Evolutionary conservation across 2,113 vertebrate species (phyloP).

Genomic region (Willisornis vidua): DNA sequence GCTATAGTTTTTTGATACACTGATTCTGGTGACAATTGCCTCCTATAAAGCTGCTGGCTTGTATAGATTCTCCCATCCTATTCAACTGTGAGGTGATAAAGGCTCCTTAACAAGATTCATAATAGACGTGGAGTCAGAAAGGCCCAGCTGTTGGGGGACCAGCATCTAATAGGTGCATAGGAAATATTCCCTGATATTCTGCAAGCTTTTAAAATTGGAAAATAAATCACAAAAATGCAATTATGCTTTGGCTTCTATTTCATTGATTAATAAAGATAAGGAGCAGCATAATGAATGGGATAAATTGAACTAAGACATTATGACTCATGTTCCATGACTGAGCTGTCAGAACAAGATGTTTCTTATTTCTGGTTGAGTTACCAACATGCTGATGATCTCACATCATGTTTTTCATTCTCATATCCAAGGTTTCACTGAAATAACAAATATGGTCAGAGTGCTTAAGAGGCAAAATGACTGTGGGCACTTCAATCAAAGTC

Average conservation of each 20-base stretch:
- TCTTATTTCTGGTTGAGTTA: background rate
- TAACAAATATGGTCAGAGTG: background rate
- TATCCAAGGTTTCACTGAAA: background rate
- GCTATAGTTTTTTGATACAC: background rate
- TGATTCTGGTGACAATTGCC: background rate
- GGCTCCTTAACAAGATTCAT: background rate
- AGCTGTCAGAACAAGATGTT: background rate
- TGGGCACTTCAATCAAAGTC: background rate
- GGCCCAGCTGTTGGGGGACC: background rate
- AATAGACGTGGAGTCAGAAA: background rate
- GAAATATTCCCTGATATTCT: background rate
- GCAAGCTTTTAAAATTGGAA: background rate
- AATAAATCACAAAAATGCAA: background rate
- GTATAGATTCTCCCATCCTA: background rate
- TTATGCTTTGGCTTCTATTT: background rate
- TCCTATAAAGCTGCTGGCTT: background rate
- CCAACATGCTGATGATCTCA: background rate
- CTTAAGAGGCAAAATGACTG: background rate
- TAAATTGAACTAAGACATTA: background rate
- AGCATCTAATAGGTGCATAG: background rate
- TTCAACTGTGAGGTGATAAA: background rate
- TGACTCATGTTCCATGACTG: background rate
- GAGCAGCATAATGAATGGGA: background rate
- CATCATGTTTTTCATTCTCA: background rate
- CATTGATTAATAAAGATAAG: background rate